Conservation (phyloP, 2,113 vertebrate genomes). For the Heptranchias perlo region DNA sequence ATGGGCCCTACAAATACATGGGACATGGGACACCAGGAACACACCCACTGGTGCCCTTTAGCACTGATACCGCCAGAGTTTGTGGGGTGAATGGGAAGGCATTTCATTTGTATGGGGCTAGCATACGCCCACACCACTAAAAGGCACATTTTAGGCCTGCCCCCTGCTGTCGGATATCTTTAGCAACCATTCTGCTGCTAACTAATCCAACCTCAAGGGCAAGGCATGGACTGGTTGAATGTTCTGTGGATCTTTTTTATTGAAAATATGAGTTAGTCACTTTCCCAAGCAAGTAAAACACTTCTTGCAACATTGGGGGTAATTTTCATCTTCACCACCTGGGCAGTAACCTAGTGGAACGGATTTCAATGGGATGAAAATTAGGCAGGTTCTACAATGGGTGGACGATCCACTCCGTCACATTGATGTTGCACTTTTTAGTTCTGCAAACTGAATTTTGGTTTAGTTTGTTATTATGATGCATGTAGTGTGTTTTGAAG, state of each 20-base stretch:
- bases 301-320: background rate
- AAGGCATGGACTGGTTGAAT: background rate
- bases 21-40: no score
- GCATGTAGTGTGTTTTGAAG: background rate
- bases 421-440: background rate
- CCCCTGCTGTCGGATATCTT: no score
- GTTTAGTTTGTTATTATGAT: background rate
- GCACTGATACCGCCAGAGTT: no score
- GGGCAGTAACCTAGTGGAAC: background rate
- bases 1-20: no score
- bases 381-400: background rate
- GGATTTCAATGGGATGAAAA: background rate
- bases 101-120: no score
- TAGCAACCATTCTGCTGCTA: no score
- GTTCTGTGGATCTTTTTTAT: background rate
- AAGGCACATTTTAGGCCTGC: no score
- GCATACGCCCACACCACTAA: no score
- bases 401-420: background rate
- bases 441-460: background rate
- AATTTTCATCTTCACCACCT: background rate
- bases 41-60: no score
- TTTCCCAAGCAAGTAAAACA: background rate
- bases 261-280: background rate
- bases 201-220: background rate
- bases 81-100: no score